Percentiles rank a stretch among this genome's conserved stretches.
These are phyloP conservation scores for Dascillus cervinus DNA, from an alignment of 2,888 invertebrate species.

Conservation along the genomic window DNA sequence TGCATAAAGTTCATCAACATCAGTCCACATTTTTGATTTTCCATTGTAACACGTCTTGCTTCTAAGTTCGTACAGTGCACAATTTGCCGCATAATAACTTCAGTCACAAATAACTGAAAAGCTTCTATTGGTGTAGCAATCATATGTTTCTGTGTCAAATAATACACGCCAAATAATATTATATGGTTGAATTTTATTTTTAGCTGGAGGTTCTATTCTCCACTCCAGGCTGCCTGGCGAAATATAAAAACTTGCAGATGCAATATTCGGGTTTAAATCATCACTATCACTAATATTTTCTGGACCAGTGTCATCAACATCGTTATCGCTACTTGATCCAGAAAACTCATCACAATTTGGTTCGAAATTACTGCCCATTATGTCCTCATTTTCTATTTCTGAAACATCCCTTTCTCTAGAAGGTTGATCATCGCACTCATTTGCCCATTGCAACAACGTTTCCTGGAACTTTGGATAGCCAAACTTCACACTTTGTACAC, in stretches of 20 bases:
- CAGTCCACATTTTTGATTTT: conserved; percentile 4
- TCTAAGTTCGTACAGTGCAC: conserved; percentile 5
- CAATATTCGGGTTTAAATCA: conserved; percentile 1
- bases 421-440: too few species aligned
- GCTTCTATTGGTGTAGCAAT: conserved; percentile 1
- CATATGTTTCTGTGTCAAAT: conserved; percentile 3
- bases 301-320: conserved; percentile 1
- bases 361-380: too few species aligned
- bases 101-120: conserved; percentile 4
- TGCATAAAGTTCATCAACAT: too few species aligned
- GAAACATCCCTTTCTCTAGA: too few species aligned
- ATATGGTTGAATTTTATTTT: conserved; percentile 4
- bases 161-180: conserved; percentile 5
- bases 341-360: too few species aligned
- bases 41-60: background rate
- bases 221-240: conserved; percentile 2
- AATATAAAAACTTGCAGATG: conserved; percentile 2
- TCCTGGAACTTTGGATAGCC: too few species aligned
- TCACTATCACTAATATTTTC: too few species aligned
- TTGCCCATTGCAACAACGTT: too few species aligned
- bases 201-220: conserved; percentile 1
- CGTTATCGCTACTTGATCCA: conserved; percentile 4
- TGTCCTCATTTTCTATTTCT: too few species aligned
- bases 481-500: too few species aligned
- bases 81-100: conserved; percentile 4